Evolutionary conservation across 1,140 invertebrate genomes (phyloP).

Genomic region (Tyrophagus putrescentiae): DNA sequence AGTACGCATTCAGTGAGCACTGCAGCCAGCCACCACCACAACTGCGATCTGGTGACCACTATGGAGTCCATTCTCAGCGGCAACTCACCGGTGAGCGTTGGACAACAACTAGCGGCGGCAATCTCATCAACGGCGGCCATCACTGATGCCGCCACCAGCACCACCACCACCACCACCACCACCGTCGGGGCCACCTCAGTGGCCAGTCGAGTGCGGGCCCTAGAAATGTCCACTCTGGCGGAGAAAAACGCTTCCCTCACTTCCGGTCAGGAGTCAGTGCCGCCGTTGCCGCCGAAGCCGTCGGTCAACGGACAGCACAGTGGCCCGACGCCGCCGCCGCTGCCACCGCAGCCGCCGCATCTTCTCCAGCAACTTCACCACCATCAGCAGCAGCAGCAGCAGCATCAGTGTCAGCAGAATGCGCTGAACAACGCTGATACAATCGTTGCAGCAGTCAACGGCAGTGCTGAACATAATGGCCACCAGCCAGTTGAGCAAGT

Average conservation of each 20-base stretch:
- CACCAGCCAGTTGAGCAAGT: neutral
- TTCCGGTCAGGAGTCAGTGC: constrained; percentile 15
- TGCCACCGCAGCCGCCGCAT: constrained; percentile 22
- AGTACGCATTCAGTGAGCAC: neutral
- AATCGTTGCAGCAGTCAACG: too few species aligned
- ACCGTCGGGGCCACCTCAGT: too few species aligned
- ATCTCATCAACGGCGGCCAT: neutral
- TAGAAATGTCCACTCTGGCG: too few species aligned
- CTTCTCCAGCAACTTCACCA: constrained; percentile 21
- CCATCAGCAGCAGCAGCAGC: constrained; percentile 24
- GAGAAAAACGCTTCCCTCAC: too few species aligned
- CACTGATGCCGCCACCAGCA: too few species aligned
- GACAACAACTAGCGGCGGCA: constrained; percentile 3
- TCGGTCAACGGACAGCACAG: too few species aligned
- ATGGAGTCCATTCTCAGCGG: too few species aligned
- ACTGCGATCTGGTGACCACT: constrained; percentile 28
- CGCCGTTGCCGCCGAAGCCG: constrained; percentile 24
- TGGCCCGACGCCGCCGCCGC: constrained; percentile 18
- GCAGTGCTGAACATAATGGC: too few species aligned
- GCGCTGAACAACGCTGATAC: too few species aligned
- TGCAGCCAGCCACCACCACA: neutral
- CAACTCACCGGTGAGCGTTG: constrained; percentile 28
- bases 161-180: too few species aligned
- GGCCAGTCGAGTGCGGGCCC: too few species aligned
- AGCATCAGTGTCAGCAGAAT: too few species aligned